Evolutionary conservation across 2,888 invertebrate genomes (phyloP).

Genomic region (Zaprionus bogoriensis): DNA sequence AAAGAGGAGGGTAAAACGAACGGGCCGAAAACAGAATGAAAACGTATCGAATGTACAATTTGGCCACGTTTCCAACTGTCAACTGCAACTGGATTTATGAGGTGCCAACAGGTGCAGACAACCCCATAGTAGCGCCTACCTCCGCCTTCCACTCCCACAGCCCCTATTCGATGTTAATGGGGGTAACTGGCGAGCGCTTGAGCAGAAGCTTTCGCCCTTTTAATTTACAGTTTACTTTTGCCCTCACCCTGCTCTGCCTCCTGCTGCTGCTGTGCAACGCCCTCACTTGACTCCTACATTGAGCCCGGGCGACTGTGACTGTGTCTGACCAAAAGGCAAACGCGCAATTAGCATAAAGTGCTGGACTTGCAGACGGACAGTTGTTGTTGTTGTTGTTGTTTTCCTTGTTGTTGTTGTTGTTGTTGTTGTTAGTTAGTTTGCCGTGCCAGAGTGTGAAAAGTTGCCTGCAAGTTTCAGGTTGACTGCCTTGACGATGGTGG

Average conservation of each 20-base stretch:
- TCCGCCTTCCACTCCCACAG: neutral
- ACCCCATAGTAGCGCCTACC: neutral
- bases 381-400: conserved; percentile 1
- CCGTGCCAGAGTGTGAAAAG: conserved; percentile 52
- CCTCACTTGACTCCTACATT: conserved; percentile 49
- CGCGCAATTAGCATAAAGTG: conserved; percentile 74
- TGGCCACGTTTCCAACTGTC: conserved; percentile 21
- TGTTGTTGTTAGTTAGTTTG: conserved; percentile 24
- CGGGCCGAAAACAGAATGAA: neutral
- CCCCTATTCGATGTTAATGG: neutral
- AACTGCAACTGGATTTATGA: conserved; percentile 25
- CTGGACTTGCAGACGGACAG: conserved; percentile 31
- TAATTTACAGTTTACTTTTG: conserved; percentile 5
- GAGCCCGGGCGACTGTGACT: conserved; percentile 28
- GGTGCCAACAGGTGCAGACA: conserved; percentile 28
- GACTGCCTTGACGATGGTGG: conserved; percentile 49
- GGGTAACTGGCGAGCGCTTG: neutral
- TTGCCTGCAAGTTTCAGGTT: conserved; percentile 52
- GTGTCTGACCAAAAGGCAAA: conserved; percentile 71
- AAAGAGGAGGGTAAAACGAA: neutral
- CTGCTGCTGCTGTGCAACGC: neutral
- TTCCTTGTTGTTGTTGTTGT: conserved; percentile 19
- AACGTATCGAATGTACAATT: neutral
- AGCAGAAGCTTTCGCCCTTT: neutral
- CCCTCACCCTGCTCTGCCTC: neutral